Conservation (phyloP, 2,888 invertebrate species). For the Synanthedon vespiformis region DNA sequence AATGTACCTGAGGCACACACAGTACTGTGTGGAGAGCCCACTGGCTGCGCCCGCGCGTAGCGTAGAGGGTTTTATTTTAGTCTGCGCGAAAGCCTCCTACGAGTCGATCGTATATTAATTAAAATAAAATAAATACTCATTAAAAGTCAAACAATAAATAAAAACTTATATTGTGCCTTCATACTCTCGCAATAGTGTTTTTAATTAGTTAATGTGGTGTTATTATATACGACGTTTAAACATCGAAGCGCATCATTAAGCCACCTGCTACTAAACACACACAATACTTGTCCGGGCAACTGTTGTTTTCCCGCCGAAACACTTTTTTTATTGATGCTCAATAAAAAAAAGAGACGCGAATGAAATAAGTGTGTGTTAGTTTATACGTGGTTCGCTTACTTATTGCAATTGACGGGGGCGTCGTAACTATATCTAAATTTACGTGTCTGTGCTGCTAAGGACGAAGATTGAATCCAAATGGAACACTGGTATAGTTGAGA, state of each 20-base stretch:
- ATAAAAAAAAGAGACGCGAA: slow-evolving; percentile 3
- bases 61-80: slow-evolving; percentile 25
- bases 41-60: slow-evolving; percentile 39
- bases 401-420: slow-evolving; percentile 44
- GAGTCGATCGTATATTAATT: slow-evolving; percentile 26
- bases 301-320: slow-evolving; percentile 53
- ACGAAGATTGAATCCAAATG: slow-evolving; percentile 39
- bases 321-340: slow-evolving; percentile 4
- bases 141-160: too few relatives aligned
- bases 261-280: slow-evolving; percentile 37
- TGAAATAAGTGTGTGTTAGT: slow-evolving; percentile 20
- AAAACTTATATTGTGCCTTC: too few relatives aligned
- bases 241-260: slow-evolving; percentile 5
- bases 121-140: slow-evolving; percentile 2
- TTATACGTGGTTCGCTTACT: slow-evolving; percentile 57
- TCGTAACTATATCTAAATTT: too few relatives aligned
- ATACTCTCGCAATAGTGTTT: slow-evolving; percentile 9
- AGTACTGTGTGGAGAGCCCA: slow-evolving; percentile 21
- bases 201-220: slow-evolving; percentile 23
- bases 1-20: slow-evolving; percentile 38
- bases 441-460: slow-evolving; percentile 32
- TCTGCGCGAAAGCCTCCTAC: slow-evolving; percentile 41
- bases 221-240: slow-evolving; percentile 20
- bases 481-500: slow-evolving; percentile 20
- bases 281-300: slow-evolving; percentile 18